Evolutionary conservation across 1,140 invertebrate species (phyloP).

Genomic region (Scaptomyza pallida): DNA sequence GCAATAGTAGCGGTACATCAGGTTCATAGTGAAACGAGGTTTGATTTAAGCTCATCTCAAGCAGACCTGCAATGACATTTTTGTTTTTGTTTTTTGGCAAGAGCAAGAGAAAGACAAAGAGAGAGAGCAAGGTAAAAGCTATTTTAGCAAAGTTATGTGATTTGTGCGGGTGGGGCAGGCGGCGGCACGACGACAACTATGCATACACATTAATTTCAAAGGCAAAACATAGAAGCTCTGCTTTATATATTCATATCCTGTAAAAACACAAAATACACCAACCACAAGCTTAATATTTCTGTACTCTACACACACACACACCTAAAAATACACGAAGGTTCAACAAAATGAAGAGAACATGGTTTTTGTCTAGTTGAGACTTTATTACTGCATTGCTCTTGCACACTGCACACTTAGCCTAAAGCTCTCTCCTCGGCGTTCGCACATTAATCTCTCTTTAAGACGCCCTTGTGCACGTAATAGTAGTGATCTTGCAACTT

Average conservation of each 20-base stretch:
- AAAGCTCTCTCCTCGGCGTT: slow-evolving; percentile 6
- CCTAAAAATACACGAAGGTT: background rate
- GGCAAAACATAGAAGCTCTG: slow-evolving; percentile 10
- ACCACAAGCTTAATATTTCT: no score
- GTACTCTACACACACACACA: background rate
- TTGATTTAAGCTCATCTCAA: slow-evolving; percentile 72
- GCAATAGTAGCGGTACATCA: slow-evolving; percentile 36
- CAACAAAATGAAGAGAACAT: slow-evolving; percentile 18
- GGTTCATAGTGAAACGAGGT: slow-evolving; percentile 66
- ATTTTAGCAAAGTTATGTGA: slow-evolving; percentile 11
- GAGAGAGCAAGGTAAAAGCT: slow-evolving; percentile 42
- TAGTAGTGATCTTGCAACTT: slow-evolving; percentile 83
- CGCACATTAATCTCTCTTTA: slow-evolving; percentile 45
- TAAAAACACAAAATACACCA: background rate
- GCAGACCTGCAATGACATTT: slow-evolving; percentile 72
- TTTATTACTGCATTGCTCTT: slow-evolving; percentile 23
- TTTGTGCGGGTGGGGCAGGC: slow-evolving; percentile 23
- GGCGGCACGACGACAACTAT: slow-evolving; percentile 34
- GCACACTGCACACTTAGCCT: slow-evolving; percentile 6
- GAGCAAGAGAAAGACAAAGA: slow-evolving; percentile 49
- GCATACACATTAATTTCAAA: slow-evolving; percentile 43
- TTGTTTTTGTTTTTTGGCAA: no score
- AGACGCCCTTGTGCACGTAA: slow-evolving; percentile 67
- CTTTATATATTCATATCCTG: background rate
- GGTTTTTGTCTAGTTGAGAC: slow-evolving; percentile 9